Evolutionary conservation across 2,888 invertebrate genomes (phyloP).

Genomic region (Hypsopygia costalis): DNA sequence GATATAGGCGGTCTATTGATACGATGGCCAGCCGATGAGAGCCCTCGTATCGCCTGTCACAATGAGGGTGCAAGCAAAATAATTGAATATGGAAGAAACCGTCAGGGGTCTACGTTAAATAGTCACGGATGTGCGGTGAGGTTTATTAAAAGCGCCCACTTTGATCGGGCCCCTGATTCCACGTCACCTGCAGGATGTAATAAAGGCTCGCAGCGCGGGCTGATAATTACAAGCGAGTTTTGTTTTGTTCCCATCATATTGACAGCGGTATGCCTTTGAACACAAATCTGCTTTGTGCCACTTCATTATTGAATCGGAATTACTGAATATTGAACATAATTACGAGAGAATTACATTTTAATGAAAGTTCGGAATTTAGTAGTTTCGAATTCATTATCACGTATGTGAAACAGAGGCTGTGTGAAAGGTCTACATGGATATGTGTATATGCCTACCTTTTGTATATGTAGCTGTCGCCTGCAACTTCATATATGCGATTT

Average conservation of each 20-base stretch:
- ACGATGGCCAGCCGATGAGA: slow-evolving; percentile 17
- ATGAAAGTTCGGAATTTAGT: slow-evolving; percentile 14
- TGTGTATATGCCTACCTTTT: no score
- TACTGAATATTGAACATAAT: slow-evolving; percentile 33
- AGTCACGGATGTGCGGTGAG: slow-evolving; percentile 32
- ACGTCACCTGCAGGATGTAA: slow-evolving; percentile 73
- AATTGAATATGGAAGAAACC: slow-evolving; percentile 6
- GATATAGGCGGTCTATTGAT: slow-evolving; percentile 25
- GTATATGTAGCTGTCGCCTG: no score
- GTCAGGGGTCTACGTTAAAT: slow-evolving; percentile 21
- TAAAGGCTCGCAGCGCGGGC: slow-evolving; percentile 52
- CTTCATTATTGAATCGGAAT: slow-evolving; percentile 47
- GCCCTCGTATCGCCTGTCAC: slow-evolving; percentile 4
- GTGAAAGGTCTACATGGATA: no score
- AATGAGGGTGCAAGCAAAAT: slow-evolving; percentile 17
- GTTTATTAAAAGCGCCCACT: slow-evolving; percentile 74
- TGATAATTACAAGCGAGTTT: slow-evolving; percentile 58
- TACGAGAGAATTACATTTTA: slow-evolving; percentile 28
- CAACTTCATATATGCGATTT: no score
- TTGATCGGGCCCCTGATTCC: slow-evolving; percentile 63
- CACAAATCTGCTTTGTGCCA: slow-evolving; percentile 47
- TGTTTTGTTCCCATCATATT: slow-evolving; percentile 52
- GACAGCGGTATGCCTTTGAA: slow-evolving; percentile 62
- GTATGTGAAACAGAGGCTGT: slow-evolving; percentile 5
- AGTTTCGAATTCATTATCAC: slow-evolving; percentile 10